phyloP scores from a whole-genome alignment of 2,113 vertebrate genomes.

The Hippolais icterina region DNA sequence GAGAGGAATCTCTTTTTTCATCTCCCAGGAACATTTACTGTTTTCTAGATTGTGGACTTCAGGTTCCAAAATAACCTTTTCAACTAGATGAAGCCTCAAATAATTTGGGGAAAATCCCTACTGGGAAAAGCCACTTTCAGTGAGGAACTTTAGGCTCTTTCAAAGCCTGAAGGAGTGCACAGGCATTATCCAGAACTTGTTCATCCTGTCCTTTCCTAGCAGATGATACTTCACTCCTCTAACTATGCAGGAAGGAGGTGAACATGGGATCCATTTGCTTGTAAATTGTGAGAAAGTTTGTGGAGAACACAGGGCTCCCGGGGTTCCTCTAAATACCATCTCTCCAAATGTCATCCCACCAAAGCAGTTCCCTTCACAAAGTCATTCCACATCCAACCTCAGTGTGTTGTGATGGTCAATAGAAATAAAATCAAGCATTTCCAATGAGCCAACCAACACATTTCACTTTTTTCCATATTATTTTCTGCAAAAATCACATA shows the following conservation, averaged over 20 bases:
- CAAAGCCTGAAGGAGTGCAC: background rate
- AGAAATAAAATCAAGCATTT: background rate
- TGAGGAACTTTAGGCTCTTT: background rate
- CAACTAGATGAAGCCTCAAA: background rate
- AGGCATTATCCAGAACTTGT: background rate
- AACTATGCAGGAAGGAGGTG: background rate
- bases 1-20: background rate
- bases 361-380: background rate
- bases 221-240: background rate
- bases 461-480: background rate
- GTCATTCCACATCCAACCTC: background rate
- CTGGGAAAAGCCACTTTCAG: background rate
- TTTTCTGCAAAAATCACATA: background rate
- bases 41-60: background rate
- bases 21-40: background rate
- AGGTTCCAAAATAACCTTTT: background rate
- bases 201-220: constrained; percentile 2
- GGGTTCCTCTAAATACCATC: background rate
- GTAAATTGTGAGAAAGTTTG: constrained; percentile 1
- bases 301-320: background rate
- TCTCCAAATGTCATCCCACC: background rate
- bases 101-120: background rate
- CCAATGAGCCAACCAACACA: background rate
- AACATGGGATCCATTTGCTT: background rate
- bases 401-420: background rate